Conservation (phyloP, 2,888 invertebrate species). For the Nysson spinosus region DNA sequence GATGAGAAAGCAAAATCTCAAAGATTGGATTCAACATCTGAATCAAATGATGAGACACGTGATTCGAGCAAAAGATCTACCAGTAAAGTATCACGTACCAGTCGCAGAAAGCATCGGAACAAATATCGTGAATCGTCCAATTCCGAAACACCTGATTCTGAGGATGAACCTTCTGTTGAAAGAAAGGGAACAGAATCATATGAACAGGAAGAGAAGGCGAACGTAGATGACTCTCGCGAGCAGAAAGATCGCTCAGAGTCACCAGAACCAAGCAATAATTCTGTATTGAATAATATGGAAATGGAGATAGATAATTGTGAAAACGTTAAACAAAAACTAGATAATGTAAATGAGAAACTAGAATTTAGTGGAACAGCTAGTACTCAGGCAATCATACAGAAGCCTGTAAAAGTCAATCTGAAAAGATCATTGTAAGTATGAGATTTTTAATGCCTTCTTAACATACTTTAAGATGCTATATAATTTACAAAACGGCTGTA, state of each 20-base stretch:
- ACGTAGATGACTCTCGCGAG: constrained; percentile 34
- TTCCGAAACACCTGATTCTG: constrained; percentile 71
- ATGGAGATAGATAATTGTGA: constrained; percentile 53
- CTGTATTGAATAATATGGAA: constrained; percentile 43
- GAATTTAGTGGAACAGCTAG: constrained; percentile 37
- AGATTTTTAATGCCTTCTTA: background rate
- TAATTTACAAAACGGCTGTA: background rate
- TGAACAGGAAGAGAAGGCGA: constrained; percentile 46
- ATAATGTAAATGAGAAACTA: constrained; percentile 47
- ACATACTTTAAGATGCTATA: background rate
- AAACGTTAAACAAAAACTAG: constrained; percentile 50
- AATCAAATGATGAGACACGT: constrained; percentile 48
- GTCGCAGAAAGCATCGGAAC: constrained; percentile 69
- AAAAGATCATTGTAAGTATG: constrained; percentile 75
- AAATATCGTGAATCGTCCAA: constrained; percentile 72
- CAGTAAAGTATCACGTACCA: constrained; percentile 58
- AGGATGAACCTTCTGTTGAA: constrained; percentile 66
- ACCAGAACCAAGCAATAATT: constrained; percentile 41
- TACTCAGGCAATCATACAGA: constrained; percentile 48
- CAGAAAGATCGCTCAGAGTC: constrained; percentile 39
- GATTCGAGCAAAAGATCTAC: constrained; percentile 43
- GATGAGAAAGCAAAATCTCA: constrained; percentile 38
- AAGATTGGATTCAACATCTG: constrained; percentile 56
- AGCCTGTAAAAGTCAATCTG: constrained; percentile 74
- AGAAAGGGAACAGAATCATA: constrained; percentile 49